Evolutionary conservation across 2,797 vertebrate genomes (phyloP).

Genomic region (Anguilla obscura): DNA sequence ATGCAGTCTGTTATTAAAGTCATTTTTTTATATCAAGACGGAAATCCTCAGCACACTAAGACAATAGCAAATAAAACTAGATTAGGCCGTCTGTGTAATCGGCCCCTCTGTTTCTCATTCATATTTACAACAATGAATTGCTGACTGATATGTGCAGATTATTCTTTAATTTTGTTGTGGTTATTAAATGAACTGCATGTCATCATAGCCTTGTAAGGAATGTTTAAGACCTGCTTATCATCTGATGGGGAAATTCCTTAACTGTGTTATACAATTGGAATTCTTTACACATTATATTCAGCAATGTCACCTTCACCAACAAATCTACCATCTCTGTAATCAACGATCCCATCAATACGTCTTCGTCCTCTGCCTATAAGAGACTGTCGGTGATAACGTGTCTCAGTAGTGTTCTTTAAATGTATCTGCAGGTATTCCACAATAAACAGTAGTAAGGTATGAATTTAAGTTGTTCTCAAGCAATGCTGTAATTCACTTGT

Average conservation of each 20-base stretch:
- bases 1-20: slow-evolving; percentile 1
- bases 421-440: background rate
- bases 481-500: background rate
- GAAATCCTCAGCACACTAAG: background rate
- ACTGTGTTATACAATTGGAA: background rate
- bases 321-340: background rate
- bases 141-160: background rate
- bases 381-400: background rate
- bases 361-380: background rate
- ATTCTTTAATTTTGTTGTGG: background rate
- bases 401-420: background rate
- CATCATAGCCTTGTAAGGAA: background rate
- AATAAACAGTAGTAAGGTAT: background rate
- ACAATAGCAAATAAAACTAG: background rate
- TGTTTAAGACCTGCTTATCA: background rate
- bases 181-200: background rate
- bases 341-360: background rate
- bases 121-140: background rate
- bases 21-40: background rate
- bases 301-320: background rate
- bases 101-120: background rate
- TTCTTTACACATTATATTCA: background rate
- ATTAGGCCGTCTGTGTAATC: background rate
- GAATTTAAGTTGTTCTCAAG: background rate
- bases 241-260: background rate